These are phyloP conservation scores for Mastigias papua DNA, from an alignment of 30 jellyfish, hydroid and myxozoan genomes.

Conservation along the genomic window DNA sequence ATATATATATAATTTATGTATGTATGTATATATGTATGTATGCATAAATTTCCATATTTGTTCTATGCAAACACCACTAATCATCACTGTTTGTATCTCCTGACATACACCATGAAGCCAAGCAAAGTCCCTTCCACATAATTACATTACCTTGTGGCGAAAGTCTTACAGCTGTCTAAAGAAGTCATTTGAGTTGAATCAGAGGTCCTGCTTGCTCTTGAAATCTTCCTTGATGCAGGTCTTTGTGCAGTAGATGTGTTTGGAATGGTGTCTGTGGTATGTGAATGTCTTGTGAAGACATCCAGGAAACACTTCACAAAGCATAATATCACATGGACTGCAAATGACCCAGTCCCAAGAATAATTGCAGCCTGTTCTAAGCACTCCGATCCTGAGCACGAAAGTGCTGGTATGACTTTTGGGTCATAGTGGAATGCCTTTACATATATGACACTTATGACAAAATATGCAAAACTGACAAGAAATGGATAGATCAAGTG, in stretches of 20 bases:
- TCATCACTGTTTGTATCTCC: background rate
- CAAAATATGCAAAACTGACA: conserved; percentile 22
- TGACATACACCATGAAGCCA: background rate
- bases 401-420: conserved; percentile 38
- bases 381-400: conserved; percentile 17
- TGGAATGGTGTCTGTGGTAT: background rate
- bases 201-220: conserved; percentile 67
- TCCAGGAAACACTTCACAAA: conserved; percentile 26
- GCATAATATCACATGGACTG: conserved; percentile 45
- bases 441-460: conserved; percentile 9
- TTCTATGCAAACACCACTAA: background rate
- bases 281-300: conserved; percentile 20
- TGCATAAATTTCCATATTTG: no score
- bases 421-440: background rate
- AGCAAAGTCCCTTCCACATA: background rate
- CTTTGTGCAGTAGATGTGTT: conserved; percentile 1
- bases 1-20: background rate
- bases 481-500: conserved; percentile 57
- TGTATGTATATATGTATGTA: background rate
- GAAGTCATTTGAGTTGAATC: conserved; percentile 73
- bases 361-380: conserved; percentile 38
- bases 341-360: conserved; percentile 36
- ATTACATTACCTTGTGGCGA: conserved; percentile 1
- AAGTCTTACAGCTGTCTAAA: conserved; percentile 58
- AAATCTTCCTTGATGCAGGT: conserved; percentile 48